phyloP scores from a whole-genome alignment of 2,113 vertebrate species.

The Alligator sinensis region DNA sequence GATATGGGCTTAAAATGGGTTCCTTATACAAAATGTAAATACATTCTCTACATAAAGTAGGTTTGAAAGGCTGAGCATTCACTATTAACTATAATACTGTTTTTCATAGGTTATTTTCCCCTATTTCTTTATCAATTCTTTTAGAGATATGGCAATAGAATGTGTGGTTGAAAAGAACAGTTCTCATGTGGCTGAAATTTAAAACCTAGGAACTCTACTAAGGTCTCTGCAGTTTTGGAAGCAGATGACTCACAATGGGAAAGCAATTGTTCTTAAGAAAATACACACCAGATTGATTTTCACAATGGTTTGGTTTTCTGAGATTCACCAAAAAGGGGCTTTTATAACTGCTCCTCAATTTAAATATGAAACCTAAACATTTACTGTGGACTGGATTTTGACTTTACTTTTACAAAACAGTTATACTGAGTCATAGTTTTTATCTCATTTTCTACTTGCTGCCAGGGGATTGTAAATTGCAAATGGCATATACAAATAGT shows the following conservation, averaged over 20 bases:
- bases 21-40: neutral
- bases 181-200: neutral
- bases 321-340: neutral
- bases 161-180: neutral
- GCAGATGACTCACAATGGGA: neutral
- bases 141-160: neutral
- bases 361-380: neutral
- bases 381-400: neutral
- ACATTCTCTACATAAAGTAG: neutral
- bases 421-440: neutral
- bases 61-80: neutral
- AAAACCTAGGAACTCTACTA: neutral
- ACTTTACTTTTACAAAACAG: neutral
- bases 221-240: neutral
- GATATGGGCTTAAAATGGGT: neutral
- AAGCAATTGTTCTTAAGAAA: neutral
- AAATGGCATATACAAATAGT: neutral
- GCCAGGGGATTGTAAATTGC: neutral
- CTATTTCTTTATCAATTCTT: neutral
- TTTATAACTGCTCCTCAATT: neutral
- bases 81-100: neutral
- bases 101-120: neutral
- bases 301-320: neutral
- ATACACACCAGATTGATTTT: neutral
- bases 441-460: neutral